phyloP scores from a whole-genome alignment of 2,113 vertebrate species.

The Pseudolaguvia tuberculata region DNA sequence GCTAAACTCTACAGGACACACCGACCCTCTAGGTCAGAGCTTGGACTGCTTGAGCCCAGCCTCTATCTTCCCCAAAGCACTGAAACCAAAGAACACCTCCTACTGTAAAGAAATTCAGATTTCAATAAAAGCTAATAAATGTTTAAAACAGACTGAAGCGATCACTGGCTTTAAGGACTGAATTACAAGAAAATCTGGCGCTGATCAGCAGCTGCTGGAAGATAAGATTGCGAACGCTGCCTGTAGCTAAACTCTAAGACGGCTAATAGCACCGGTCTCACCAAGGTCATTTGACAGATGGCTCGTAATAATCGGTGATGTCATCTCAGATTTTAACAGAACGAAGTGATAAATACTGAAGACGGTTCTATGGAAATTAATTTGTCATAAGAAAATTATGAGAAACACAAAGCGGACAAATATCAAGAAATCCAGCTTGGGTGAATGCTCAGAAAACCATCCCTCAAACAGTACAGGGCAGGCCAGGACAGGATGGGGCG shows the following conservation, averaged over 20 bases:
- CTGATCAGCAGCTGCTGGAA: conserved; percentile 16
- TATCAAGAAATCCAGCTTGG: conserved; percentile 22
- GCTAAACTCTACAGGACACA: too few relatives aligned
- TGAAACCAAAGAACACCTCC: background rate
- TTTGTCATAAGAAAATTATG: conserved; percentile 51
- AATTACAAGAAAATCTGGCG: background rate
- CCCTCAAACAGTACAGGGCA: background rate
- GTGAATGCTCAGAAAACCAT: background rate
- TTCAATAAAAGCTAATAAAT: too few relatives aligned
- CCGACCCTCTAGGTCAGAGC: too few relatives aligned
- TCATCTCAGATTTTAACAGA: conserved; percentile 52
- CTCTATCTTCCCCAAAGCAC: background rate
- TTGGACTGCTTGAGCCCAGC: too few relatives aligned
- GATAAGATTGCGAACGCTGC: background rate
- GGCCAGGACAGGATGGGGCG: background rate
- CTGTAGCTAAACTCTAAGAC: conserved; percentile 21
- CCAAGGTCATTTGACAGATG: conserved; percentile 55
- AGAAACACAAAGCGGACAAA: conserved; percentile 13
- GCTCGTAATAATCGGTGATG: conserved; percentile 64
- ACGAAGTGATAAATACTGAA: conserved; percentile 45
- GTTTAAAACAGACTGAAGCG: background rate
- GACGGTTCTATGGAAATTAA: conserved; percentile 38
- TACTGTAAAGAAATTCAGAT: too few relatives aligned
- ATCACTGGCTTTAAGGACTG: background rate
- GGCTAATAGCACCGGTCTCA: conserved; percentile 3